Evolutionary conservation across 2,113 vertebrate species (phyloP).

Genomic region (Apistogramma diplotaenia): DNA sequence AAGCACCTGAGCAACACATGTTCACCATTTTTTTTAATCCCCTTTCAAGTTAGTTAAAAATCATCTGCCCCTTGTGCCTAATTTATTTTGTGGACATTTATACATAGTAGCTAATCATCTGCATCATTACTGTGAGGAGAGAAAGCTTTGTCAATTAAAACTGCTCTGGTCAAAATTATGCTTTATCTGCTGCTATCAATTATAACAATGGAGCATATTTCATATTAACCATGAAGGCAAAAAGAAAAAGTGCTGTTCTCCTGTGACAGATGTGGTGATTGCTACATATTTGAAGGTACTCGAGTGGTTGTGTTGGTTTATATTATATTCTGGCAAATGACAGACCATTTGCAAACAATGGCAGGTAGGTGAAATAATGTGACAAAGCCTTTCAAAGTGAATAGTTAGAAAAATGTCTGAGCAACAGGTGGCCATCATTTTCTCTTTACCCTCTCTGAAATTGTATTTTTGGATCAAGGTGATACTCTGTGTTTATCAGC

Average conservation of each 20-base stretch:
- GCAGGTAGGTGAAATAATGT: neutral
- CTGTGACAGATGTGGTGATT: neutral
- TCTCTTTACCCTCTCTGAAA: neutral
- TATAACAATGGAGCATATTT: neutral
- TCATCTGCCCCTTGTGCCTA: constrained; percentile 9
- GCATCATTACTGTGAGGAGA: neutral
- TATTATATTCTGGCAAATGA: constrained; percentile 4
- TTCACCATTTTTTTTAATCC: constrained; percentile 21
- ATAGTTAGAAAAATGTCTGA: constrained; percentile 13
- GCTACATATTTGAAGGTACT: neutral
- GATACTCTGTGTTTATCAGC: neutral
- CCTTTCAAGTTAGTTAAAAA: neutral
- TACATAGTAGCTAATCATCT: neutral
- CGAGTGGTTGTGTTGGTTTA: neutral
- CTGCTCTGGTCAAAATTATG: neutral
- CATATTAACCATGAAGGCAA: neutral
- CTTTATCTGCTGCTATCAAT: neutral
- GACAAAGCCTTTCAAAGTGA: constrained; percentile 9
- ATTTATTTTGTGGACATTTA: neutral
- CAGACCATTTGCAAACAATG: constrained; percentile 4
- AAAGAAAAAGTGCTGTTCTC: neutral
- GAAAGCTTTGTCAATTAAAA: neutral
- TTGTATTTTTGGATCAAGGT: neutral
- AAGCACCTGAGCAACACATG: constrained; percentile 37
- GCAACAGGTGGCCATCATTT: neutral